Conservation (phyloP, 2,113 vertebrate species). For the Phaetusa simplex region DNA sequence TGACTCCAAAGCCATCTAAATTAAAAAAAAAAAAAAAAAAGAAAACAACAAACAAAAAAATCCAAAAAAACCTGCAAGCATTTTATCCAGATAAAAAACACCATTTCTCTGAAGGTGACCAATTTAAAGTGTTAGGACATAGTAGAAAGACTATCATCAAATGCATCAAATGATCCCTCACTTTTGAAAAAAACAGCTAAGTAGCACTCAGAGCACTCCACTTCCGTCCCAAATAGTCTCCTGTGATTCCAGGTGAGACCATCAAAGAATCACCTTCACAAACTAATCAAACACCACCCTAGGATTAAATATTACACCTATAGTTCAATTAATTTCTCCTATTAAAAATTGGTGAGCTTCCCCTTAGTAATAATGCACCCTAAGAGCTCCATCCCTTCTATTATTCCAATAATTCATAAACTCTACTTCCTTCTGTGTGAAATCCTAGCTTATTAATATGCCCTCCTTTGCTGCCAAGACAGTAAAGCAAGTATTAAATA, state of each 20-base stretch:
- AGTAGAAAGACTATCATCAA: neutral
- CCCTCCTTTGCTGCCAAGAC: neutral
- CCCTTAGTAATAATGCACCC: neutral
- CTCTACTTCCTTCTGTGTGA: neutral
- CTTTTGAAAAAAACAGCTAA: neutral
- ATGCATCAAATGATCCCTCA: neutral
- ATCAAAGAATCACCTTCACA: neutral
- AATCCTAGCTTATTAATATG: neutral
- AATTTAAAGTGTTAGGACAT: neutral
- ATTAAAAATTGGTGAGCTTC: neutral
- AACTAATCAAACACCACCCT: neutral
- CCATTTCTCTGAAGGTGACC: neutral
- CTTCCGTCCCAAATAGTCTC: neutral
- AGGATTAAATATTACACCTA: neutral
- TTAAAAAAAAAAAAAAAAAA: neutral
- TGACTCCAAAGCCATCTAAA: neutral
- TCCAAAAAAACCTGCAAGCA: neutral
- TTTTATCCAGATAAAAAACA: neutral
- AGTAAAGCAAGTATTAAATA: neutral
- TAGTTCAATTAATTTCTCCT: neutral
- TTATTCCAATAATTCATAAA: neutral
- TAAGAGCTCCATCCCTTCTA: neutral
- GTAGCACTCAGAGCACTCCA: neutral
- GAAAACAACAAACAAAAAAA: accelerated
- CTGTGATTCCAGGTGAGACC: neutral